phyloP scores from a whole-genome alignment of 2,797 vertebrate genomes.

The Propithecus deckenii region DNA sequence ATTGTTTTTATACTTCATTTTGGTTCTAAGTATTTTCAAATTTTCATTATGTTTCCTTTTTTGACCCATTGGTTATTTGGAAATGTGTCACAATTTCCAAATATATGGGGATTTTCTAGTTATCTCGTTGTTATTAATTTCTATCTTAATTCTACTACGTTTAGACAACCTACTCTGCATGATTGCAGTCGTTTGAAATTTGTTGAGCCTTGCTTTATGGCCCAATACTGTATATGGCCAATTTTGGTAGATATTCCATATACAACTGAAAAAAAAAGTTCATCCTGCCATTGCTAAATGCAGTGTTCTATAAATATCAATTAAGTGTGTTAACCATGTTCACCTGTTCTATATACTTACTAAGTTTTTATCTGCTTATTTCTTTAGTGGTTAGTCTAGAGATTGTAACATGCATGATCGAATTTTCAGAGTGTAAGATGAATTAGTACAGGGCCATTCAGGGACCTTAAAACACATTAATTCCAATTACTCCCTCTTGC shows the following conservation, averaged over 20 bases:
- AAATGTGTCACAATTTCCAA: constrained; percentile 31
- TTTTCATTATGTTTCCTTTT: constrained; percentile 15
- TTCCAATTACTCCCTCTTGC: not conserved
- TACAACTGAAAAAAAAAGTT: not conserved
- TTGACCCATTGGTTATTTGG: constrained; percentile 26
- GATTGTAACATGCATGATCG: not conserved
- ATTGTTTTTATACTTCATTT: constrained; percentile 5
- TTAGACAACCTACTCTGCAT: not conserved
- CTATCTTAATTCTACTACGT: not conserved
- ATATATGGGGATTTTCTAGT: not conserved
- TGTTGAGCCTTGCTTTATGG: not conserved
- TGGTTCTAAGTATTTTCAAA: constrained; percentile 15
- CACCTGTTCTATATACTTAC: not conserved
- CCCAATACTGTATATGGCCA: not conserved
- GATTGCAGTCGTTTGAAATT: constrained; percentile 39
- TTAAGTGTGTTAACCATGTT: not conserved
- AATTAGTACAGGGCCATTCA: not conserved
- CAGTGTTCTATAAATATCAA: not conserved
- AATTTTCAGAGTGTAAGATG: constrained; percentile 6
- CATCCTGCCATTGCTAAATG: not conserved
- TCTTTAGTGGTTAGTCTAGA: not conserved
- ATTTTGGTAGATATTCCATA: not conserved
- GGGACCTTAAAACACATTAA: not conserved
- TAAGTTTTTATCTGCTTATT: constrained; percentile 19
- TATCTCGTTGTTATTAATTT: constrained; percentile 31